Percentiles rank a stretch among this genome's conserved stretches.
Evolutionary conservation across 2,113 vertebrate species (phyloP).

Genomic region (Microtus montanus): DNA sequence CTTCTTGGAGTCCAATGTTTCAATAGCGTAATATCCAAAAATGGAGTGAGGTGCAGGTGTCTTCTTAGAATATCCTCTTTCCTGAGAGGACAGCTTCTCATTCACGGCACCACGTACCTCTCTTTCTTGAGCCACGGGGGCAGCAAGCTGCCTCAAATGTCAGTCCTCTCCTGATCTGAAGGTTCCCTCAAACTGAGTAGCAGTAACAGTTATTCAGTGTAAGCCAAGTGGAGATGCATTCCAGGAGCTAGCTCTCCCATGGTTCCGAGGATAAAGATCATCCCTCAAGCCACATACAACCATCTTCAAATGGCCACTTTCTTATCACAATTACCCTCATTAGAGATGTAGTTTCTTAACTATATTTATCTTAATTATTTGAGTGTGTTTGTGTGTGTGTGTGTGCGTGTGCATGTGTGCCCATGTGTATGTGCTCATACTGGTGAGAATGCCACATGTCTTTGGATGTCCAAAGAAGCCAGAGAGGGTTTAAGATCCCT

Average conservation of each 20-base stretch:
- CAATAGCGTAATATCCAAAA: neutral
- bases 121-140: neutral
- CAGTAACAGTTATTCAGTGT: neutral
- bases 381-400: neutral
- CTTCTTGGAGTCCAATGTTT: neutral
- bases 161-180: neutral
- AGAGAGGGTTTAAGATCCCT: neutral
- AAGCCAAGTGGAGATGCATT: neutral
- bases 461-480: neutral
- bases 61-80: neutral
- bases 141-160: neutral
- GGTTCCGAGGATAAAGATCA: neutral
- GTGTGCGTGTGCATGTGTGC: too few relatives aligned
- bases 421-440: neutral
- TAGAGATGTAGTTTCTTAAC: neutral
- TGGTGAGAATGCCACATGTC: neutral
- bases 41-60: rapidly evolving
- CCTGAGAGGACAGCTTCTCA: neutral
- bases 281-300: neutral
- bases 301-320: neutral
- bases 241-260: neutral
- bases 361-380: neutral
- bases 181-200: neutral
- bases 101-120: rapidly evolving
- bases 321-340: slow-evolving; percentile 1